Evolutionary conservation across 1,140 invertebrate species (phyloP).

Genomic region (Drosophila lacertosa): DNA sequence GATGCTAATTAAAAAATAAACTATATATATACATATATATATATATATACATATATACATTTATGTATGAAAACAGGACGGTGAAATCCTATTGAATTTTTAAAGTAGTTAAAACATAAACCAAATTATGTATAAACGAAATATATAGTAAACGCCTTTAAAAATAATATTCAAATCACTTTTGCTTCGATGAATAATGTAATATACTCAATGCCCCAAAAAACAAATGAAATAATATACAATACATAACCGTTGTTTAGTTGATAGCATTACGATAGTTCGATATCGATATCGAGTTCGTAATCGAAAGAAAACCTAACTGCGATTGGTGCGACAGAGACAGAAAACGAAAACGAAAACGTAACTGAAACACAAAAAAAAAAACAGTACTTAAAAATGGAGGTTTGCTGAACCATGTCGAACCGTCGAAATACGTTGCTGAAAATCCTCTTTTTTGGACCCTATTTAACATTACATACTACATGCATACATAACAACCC

Average conservation of each 20-base stretch:
- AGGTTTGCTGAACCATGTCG: constrained; percentile 72
- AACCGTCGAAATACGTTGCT: constrained; percentile 78
- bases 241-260: constrained; percentile 71
- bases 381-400: too few species aligned
- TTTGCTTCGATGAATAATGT: constrained; percentile 79
- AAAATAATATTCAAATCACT: constrained; percentile 76
- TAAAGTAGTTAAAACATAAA: constrained; percentile 72
- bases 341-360: constrained; percentile 19
- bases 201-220: constrained; percentile 67
- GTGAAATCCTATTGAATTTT: constrained; percentile 78
- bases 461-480: constrained; percentile 59
- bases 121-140: constrained; percentile 71
- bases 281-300: constrained; percentile 10
- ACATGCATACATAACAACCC: constrained; percentile 20
- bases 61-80: constrained; percentile 62
- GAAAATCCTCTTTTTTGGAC: constrained; percentile 73
- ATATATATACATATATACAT: constrained; percentile 25
- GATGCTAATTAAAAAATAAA: constrained; percentile 7
- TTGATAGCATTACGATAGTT: constrained; percentile 63
- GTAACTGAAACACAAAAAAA: neutral
- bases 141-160: constrained; percentile 78
- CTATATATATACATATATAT: constrained; percentile 11
- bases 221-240: constrained; percentile 15
- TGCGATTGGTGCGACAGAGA: constrained; percentile 77
- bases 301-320: constrained; percentile 44